Conservation (phyloP, 2,113 vertebrate genomes). For the Heterotilapia buettikoferi region DNA sequence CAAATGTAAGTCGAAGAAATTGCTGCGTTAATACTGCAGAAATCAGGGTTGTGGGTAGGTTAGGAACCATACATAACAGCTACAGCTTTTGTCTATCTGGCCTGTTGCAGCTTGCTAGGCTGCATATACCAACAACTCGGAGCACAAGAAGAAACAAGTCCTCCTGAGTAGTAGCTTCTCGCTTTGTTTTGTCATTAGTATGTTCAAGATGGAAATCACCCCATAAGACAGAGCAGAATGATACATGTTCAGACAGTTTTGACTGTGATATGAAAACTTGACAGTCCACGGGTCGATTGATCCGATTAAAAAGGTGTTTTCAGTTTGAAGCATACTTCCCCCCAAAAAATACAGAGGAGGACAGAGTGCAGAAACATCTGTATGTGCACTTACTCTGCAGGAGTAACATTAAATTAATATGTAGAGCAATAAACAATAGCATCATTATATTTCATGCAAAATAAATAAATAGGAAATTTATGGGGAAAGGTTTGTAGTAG, state of each 20-base stretch:
- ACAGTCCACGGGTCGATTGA: background rate
- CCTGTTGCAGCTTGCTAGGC: background rate
- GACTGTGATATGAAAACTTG: background rate
- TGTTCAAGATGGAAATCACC: background rate
- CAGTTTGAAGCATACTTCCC: background rate
- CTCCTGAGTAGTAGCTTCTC: background rate
- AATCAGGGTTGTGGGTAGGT: background rate
- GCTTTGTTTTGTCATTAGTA: accelerated
- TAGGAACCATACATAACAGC: background rate
- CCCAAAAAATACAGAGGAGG: accelerated
- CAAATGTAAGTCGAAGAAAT: conserved; percentile 77
- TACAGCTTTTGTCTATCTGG: background rate
- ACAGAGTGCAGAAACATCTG: background rate
- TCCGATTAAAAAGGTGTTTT: background rate
- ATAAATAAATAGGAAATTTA: background rate
- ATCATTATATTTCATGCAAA: no score
- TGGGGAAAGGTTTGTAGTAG: background rate
- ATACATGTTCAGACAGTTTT: accelerated
- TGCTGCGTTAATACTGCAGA: background rate
- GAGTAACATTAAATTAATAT: background rate
- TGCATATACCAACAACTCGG: background rate
- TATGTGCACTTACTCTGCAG: background rate
- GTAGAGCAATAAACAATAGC: background rate
- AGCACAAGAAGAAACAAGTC: background rate
- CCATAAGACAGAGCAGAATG: background rate